A percentile compares a stretch with the other conserved stretches of the same genome.
Evolutionary conservation across 2,888 invertebrate genomes (phyloP).

Genomic region (Escarpia spicata): DNA sequence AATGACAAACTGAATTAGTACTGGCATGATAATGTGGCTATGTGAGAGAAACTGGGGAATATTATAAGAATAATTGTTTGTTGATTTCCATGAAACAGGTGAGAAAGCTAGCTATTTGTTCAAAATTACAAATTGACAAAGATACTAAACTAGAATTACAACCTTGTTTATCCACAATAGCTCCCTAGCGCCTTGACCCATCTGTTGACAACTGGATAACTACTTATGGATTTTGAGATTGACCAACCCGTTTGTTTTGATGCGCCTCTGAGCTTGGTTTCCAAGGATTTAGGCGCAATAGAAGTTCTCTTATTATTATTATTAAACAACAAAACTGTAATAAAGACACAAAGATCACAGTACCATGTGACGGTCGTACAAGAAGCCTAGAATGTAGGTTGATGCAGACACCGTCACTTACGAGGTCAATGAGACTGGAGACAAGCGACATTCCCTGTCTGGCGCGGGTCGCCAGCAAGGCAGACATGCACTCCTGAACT

Average conservation of each 20-base stretch:
- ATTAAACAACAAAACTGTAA: background rate
- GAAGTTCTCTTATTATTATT: too few relatives aligned
- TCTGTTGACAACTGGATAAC: too few relatives aligned
- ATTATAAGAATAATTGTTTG: background rate
- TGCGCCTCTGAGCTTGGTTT: too few relatives aligned
- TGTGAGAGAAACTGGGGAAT: too few relatives aligned
- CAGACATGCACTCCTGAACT: conserved; percentile 48
- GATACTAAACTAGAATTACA: background rate
- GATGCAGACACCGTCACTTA: conserved; percentile 38
- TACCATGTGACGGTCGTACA: background rate
- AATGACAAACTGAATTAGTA: background rate
- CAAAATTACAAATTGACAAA: background rate
- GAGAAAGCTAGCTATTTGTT: background rate
- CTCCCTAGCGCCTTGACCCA: too few relatives aligned
- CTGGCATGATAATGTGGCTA: too few relatives aligned
- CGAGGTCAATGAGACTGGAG: conserved; percentile 53
- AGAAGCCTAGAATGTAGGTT: background rate
- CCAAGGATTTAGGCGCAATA: too few relatives aligned
- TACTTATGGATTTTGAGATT: too few relatives aligned
- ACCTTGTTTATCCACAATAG: too few relatives aligned
- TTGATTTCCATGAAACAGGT: background rate
- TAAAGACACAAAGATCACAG: background rate
- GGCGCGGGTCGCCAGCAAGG: conserved; percentile 47
- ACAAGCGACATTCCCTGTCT: conserved; percentile 47
- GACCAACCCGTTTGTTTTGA: too few relatives aligned